Percentiles rank a stretch among this genome's conserved stretches.
Conservation (phyloP, 2,888 invertebrate genomes). For the Melanophora roralis region DNA sequence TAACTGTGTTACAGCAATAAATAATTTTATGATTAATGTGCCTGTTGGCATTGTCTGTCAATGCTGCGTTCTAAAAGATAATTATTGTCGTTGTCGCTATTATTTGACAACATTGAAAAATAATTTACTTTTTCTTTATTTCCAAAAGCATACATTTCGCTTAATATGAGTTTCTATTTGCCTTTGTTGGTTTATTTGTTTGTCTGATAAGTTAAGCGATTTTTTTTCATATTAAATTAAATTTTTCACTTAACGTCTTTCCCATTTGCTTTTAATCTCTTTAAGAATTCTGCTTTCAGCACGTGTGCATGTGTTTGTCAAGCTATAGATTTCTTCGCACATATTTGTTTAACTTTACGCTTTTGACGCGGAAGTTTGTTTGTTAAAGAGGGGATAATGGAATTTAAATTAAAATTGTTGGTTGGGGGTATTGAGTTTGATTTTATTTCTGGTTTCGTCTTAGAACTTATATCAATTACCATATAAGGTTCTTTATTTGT, state of each 20-base stretch:
- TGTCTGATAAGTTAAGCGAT: neutral
- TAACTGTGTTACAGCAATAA: neutral
- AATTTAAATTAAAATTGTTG: neutral
- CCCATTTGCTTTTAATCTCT: neutral
- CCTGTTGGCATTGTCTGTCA: neutral
- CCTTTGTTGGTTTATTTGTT: neutral
- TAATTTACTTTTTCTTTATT: neutral
- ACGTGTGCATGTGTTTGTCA: neutral
- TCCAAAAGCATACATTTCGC: neutral
- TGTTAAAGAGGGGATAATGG: neutral
- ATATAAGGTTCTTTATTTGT: no score
- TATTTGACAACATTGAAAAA: neutral
- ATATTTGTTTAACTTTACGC: constrained; percentile 14
- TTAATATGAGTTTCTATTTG: neutral
- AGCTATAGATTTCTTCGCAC: neutral
- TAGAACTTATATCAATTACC: no score
- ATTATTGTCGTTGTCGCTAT: constrained; percentile 16
- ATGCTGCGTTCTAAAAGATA: constrained; percentile 8
- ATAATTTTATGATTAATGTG: constrained; percentile 25
- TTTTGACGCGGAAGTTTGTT: constrained; percentile 14
- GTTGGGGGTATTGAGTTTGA: neutral
- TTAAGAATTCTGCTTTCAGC: neutral
- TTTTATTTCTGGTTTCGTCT: no score
- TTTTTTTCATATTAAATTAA: constrained; percentile 12
- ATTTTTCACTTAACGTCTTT: constrained; percentile 27